Conservation (phyloP, 1,140 invertebrate species). For the Manduca sexta region DNA sequence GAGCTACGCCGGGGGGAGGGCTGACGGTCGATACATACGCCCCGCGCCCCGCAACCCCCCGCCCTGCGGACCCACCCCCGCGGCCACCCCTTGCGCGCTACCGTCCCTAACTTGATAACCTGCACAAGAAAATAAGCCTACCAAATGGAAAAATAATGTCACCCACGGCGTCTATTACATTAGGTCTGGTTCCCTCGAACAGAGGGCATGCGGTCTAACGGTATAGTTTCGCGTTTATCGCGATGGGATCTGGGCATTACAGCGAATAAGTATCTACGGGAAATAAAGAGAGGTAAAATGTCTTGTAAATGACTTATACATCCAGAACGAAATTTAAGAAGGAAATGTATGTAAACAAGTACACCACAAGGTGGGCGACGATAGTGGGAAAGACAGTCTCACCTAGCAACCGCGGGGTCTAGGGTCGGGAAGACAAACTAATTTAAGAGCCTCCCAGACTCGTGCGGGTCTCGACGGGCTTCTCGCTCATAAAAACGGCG, state of each 20-base stretch:
- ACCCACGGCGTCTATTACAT: constrained; percentile 40
- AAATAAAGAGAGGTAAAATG: too few relatives aligned
- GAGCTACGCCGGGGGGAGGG: constrained; percentile 55
- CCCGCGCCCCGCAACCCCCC: constrained; percentile 43
- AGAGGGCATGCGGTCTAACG: too few relatives aligned
- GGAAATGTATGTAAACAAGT: neutral
- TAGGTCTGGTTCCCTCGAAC: constrained; percentile 16
- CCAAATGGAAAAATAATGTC: constrained; percentile 68
- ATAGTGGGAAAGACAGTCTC: neutral
- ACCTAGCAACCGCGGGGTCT: constrained; percentile 15
- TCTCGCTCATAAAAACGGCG: constrained; percentile 62
- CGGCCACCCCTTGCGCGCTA: constrained; percentile 41
- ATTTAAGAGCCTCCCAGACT: constrained; percentile 58
- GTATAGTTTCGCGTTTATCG: too few relatives aligned
- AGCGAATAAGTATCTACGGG: too few relatives aligned
- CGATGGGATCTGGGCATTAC: too few relatives aligned
- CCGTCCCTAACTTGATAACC: constrained; percentile 68
- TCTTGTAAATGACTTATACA: too few relatives aligned
- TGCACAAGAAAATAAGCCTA: constrained; percentile 67
- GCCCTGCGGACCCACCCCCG: constrained; percentile 52
- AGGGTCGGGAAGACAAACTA: constrained; percentile 44
- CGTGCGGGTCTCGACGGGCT: constrained; percentile 48
- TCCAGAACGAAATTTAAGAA: neutral
- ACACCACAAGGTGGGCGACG: neutral
- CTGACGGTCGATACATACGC: constrained; percentile 56